phyloP scores from a whole-genome alignment of 1,140 invertebrate species.

The Drosophila ananassae region DNA sequence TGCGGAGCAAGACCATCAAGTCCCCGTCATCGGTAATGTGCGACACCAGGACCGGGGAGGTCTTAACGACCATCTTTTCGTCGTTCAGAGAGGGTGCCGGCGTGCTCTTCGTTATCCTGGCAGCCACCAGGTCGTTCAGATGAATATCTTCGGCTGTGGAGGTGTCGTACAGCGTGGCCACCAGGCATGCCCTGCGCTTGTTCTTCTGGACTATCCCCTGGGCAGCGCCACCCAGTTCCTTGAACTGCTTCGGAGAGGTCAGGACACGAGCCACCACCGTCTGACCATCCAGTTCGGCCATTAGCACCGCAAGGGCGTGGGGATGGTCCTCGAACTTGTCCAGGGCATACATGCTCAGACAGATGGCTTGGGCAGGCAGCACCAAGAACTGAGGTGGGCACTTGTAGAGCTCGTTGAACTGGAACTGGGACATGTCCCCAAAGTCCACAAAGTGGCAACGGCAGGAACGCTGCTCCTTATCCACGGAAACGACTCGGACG shows the following conservation, averaged over 20 bases:
- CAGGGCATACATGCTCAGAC: constrained; percentile 74
- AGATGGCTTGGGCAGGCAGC: constrained; percentile 75
- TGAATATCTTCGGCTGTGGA: constrained; percentile 79
- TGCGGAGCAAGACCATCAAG: constrained; percentile 66
- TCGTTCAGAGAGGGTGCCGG: constrained; percentile 60
- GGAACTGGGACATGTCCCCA: constrained; percentile 67
- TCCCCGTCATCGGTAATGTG: constrained; percentile 78
- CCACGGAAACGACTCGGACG: constrained; percentile 63
- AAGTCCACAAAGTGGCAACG: constrained; percentile 81
- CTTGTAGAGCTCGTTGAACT: constrained; percentile 48
- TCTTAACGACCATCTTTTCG: constrained; percentile 51
- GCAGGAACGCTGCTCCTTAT: constrained; percentile 50
- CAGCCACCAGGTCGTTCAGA: constrained; percentile 71
- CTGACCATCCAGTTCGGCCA: constrained; percentile 56
- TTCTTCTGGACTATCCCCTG: constrained; percentile 32
- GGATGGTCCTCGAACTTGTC: constrained; percentile 83
- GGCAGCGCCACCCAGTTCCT: constrained; percentile 37
- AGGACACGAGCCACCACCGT: constrained; percentile 74
- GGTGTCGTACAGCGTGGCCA: constrained; percentile 78
- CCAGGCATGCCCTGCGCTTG: constrained; percentile 58
- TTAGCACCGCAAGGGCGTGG: constrained; percentile 56
- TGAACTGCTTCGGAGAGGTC: constrained; percentile 63
- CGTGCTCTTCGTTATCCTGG: constrained; percentile 62
- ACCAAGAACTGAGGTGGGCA: constrained; percentile 64
- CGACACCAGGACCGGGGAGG: constrained; percentile 66